Conservation (phyloP, 2,113 vertebrate species). For the Elaphurus davidianus region DNA sequence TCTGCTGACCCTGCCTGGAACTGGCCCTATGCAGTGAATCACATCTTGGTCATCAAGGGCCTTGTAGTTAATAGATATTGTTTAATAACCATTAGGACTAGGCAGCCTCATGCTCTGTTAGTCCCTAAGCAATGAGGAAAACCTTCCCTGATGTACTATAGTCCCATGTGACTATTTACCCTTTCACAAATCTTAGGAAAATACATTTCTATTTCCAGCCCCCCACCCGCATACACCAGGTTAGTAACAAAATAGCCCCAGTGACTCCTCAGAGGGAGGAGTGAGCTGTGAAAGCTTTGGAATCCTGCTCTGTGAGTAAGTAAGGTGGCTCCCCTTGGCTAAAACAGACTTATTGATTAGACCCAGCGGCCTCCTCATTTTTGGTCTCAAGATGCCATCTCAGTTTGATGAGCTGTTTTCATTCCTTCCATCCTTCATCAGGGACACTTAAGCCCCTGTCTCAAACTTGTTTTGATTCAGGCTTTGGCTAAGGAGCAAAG, state of each 20-base stretch:
- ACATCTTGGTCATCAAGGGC: not conserved
- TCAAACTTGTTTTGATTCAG: not conserved
- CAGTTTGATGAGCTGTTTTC: not conserved
- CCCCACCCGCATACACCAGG: rapidly evolving
- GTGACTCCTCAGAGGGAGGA: not conserved
- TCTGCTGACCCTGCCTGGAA: not conserved
- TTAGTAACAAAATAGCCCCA: not conserved
- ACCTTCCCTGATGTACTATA: not conserved
- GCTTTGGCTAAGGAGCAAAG: not conserved
- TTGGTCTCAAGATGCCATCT: not conserved
- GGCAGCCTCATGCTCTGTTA: not conserved
- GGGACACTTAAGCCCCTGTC: too few species aligned
- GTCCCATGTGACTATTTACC: not conserved
- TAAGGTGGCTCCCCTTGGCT: not conserved
- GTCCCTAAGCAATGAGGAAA: not conserved
- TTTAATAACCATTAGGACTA: not conserved
- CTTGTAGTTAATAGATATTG: not conserved
- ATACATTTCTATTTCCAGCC: not conserved
- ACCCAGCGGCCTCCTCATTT: not conserved
- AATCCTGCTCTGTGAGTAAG: not conserved
- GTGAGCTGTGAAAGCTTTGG: not conserved
- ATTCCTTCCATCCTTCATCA: not conserved
- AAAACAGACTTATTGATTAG: too few species aligned
- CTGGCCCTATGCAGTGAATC: rapidly evolving
- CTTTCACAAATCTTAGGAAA: not conserved